A percentile compares a stretch with the other conserved stretches of the same genome.
Evolutionary conservation across 37 sponge, comb jelly and placozoan species (phyloP).

Genomic region (Spongia lamella): DNA sequence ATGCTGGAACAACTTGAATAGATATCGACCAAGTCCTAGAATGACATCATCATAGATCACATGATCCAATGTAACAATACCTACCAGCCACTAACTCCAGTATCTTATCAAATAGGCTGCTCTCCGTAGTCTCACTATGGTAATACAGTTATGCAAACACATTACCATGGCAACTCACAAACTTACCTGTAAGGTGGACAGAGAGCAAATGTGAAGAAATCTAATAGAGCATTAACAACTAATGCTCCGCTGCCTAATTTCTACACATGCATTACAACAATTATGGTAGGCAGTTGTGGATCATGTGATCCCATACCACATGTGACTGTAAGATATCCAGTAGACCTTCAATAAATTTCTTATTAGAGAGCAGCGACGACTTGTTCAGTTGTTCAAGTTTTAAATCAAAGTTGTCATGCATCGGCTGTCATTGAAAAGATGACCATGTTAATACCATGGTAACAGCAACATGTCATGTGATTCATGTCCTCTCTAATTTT

Average conservation of each 20-base stretch:
- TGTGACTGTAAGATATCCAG: slow-evolving; percentile 72
- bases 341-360: slow-evolving; percentile 77
- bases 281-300: not conserved
- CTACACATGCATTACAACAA: slow-evolving; percentile 17
- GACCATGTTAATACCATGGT: no score
- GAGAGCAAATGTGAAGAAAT: slow-evolving; percentile 98
- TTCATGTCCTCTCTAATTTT: no score
- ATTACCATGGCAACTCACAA: not conserved
- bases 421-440: slow-evolving; percentile 57
- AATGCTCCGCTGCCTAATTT: slow-evolving; percentile 88
- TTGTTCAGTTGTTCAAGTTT: slow-evolving; percentile 96
- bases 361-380: slow-evolving; percentile 90
- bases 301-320: slow-evolving; percentile 38
- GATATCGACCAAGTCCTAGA: slow-evolving; percentile 66
- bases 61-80: not conserved
- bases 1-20: slow-evolving; percentile 96
- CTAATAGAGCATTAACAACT: slow-evolving; percentile 92
- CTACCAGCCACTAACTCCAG: slow-evolving; percentile 87
- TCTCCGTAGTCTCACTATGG: slow-evolving; percentile 92
- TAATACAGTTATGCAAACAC: slow-evolving; percentile 1
- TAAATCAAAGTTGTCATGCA: slow-evolving; percentile 98
- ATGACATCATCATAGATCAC: not conserved
- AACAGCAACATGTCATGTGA: no score
- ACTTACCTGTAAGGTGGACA: slow-evolving; percentile 94
- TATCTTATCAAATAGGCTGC: slow-evolving; percentile 87